phyloP scores from a whole-genome alignment of 1,140 invertebrate genomes.

The Drosophila lowei region DNA sequence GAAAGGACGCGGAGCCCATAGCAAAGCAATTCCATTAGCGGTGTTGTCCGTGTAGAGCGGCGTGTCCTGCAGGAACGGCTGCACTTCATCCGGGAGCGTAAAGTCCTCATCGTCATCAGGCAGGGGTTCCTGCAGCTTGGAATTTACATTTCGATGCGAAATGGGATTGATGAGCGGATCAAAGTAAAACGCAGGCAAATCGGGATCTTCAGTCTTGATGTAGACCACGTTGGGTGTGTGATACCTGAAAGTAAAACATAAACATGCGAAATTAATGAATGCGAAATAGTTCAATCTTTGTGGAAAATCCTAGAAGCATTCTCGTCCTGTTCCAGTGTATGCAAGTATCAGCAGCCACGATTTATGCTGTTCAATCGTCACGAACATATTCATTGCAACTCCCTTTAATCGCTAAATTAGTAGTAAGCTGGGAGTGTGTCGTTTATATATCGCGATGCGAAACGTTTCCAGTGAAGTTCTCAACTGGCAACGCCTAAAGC shows the following conservation, averaged over 20 bases:
- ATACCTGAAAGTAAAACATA: conserved; percentile 88
- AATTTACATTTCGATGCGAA: conserved; percentile 93
- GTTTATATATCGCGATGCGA: conserved; percentile 66
- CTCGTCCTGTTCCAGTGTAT: conserved; percentile 36
- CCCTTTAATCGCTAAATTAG: conserved; percentile 70
- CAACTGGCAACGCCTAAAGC: conserved; percentile 50
- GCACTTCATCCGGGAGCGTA: conserved; percentile 93
- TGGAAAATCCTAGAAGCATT: neutral
- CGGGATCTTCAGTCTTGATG: conserved; percentile 99
- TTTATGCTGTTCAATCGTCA: conserved; percentile 55
- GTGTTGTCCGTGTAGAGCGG: conserved; percentile 99
- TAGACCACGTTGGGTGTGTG: conserved; percentile 99
- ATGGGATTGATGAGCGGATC: conserved; percentile 99
- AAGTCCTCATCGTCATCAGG: conserved; percentile 98
- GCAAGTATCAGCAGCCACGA: conserved; percentile 75
- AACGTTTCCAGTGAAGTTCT: conserved; percentile 27
- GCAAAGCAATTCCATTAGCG: conserved; percentile 98
- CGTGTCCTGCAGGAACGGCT: conserved; percentile 96
- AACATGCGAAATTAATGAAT: conserved; percentile 2
- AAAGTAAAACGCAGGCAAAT: conserved; percentile 99
- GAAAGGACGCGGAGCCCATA: conserved; percentile 99
- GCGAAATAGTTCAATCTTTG: neutral
- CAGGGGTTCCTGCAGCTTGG: conserved; percentile 90
- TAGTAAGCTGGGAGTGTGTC: conserved; percentile 60
- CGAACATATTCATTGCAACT: conserved; percentile 69